Base-by-base conservation (phyloP, 2,797 vertebrate genomes). In the Spinus olivaceus region DNA sequence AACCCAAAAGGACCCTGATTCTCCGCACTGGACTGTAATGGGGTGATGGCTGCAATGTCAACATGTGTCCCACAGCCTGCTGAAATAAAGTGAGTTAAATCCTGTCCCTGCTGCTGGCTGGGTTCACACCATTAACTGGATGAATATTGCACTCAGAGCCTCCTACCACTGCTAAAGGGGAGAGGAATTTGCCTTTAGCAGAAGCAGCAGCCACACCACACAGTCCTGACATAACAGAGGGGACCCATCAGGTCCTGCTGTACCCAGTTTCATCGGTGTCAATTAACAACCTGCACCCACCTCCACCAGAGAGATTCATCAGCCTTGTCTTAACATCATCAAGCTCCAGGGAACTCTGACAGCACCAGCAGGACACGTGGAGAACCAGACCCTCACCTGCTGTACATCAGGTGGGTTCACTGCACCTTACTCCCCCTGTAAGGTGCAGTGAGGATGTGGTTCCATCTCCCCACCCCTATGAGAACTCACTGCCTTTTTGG, bases 391-490 rank as follows among this genome's bases (percentile, higher is more conserved):
- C 44, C 37, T 63, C 46, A 28, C 30, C 14, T 4, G 16, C 17
- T 33, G 23, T 10, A 12, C 25, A 25, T 8, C 51, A 79, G 46
- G 66, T 24, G 33, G 12, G 30, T 11, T 72, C 59, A 50, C 14
- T 11, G 2, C 28, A 6, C 25, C 13, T 72, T 8, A 39, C 23
- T 41, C 0, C 6, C 14, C 19, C 54, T 17, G n/a, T n/a, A n/a
- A n/a, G n/a, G n/a, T n/a, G n/a, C n/a, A n/a, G n/a, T n/a, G 21
- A 59, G 42, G 64, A 64, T 30, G 20, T 20, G 24, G n/a, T 3
- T 28, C 28, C 4, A 0, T 12, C 12, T 59, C 50, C 28, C 33
- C 50, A 60, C 3, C 11, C 4, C 0, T 5, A 9, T 1, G 27
- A 57, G 14, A 84, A 4, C 4, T 22, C 16, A 1, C 2, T 78